phyloP scores from a whole-genome alignment of 2,888 invertebrate genomes.

The Anoncus sp. region DNA sequence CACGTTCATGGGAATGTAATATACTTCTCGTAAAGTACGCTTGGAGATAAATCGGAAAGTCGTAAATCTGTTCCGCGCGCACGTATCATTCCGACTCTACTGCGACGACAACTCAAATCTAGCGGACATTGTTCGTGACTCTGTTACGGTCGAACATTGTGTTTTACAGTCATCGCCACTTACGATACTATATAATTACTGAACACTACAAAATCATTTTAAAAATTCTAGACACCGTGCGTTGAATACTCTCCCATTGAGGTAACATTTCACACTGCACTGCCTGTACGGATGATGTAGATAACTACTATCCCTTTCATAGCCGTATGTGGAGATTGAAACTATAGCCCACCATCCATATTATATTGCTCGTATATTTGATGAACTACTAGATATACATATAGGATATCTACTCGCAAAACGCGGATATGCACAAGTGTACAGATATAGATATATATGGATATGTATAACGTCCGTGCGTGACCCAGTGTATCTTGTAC shows the following conservation, averaged over 20 bases:
- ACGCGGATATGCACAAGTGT: neutral
- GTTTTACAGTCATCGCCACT: no score
- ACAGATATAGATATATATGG: neutral
- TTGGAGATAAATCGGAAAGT: neutral
- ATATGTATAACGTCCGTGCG: conserved; percentile 34
- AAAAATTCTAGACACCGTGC: no score
- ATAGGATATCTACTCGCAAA: conserved; percentile 21
- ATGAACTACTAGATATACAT: conserved; percentile 10
- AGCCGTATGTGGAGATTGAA: conserved; percentile 31
- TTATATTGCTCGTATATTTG: conserved; percentile 37
- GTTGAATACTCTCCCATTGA: neutral
- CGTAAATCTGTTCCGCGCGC: neutral
- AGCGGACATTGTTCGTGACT: no score
- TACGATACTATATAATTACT: no score
- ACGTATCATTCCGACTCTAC: no score
- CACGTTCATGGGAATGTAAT: no score
- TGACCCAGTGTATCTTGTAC: conserved; percentile 56
- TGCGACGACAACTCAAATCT: no score
- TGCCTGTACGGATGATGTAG: neutral
- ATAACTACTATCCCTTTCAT: conserved; percentile 12
- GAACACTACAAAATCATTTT: no score
- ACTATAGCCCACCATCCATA: conserved; percentile 33
- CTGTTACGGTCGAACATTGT: no score
- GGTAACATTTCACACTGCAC: neutral
- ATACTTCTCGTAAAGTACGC: neutral